Base-by-base conservation (phyloP, 2,888 invertebrate genomes). In the Fissipunctia ypsillon region DNA sequence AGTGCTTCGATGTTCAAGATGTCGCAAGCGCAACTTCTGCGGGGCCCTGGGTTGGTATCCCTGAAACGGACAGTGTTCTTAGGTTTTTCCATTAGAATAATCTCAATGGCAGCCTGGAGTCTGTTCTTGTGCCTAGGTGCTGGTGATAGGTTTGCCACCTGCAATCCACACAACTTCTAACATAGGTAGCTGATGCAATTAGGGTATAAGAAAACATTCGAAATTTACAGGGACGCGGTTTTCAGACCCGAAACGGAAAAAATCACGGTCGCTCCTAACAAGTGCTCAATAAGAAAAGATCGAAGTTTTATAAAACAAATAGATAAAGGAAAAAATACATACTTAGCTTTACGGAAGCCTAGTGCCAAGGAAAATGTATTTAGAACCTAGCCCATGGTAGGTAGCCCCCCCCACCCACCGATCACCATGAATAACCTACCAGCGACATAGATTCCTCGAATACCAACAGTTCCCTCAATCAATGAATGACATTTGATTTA, bases 401-500 rank as follows among this genome's bases (percentile, higher is more conserved):
- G 38, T 45, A 65, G 25, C 48, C 31, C 52, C 38, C 48, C 31
- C 22, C 5, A 57, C 45, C 45, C 14, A 16, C 25, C 14, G n/a
- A 28, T 67, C 63, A 54, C 73, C 63, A 76, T 70, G 38, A 61
- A 65, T 80, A 65, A 76, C 48, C 57, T 68, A 76, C 48, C 57
- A 54, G 19, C 59, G 82, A 68, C 82, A 81, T 43, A 81, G 28
- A 81, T 84, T 77, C 82, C 31, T 22, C 56, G 25, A 73, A 81
- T 67, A 43, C 82, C 78, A 50, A 59, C 56, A 59, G 41, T 59
- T 69, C 63, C 48, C 54, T 73, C 73, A 84, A 73, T 73, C 54
- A 84, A 61, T 81, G 67, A 76, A 81, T 81, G 76, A 63, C 81
- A 81, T 81, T 80, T 80, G 80, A 80, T 83, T 84, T 70, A 81